Percentiles rank a stretch among this genome's conserved stretches.
phyloP scores from a whole-genome alignment of 2,113 vertebrate genomes.

The Mustela lutreola region DNA sequence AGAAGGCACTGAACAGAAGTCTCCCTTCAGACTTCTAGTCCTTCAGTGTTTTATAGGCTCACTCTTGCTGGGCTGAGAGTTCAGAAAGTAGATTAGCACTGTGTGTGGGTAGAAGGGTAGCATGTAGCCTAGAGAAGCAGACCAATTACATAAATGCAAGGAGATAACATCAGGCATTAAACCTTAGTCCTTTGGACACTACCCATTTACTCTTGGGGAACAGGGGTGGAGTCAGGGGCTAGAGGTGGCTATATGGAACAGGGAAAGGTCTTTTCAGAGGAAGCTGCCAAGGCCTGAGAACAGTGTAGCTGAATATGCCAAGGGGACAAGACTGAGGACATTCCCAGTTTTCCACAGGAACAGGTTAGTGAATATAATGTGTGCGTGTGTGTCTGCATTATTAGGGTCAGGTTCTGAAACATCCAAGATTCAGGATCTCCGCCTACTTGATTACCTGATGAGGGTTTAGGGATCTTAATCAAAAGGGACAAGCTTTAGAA shows the following conservation, averaged over 20 bases:
- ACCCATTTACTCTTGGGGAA: not conserved
- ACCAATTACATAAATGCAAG: constrained; percentile 1
- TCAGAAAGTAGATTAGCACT: constrained; percentile 24
- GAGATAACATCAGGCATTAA: not conserved
- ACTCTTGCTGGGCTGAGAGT: not conserved
- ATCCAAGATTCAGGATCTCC: not conserved
- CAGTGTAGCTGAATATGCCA: not conserved
- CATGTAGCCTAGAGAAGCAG: not conserved
- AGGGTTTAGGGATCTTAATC: not conserved
- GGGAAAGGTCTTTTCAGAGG: constrained; percentile 13
- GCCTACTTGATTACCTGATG: not conserved
- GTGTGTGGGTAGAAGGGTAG: too few relatives aligned
- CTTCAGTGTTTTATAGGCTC: not conserved
- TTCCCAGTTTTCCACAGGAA: not conserved
- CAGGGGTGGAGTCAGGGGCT: not conserved
- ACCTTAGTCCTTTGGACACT: not conserved
- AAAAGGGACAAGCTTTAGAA: not conserved
- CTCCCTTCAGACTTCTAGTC: not conserved
- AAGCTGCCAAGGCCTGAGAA: not conserved
- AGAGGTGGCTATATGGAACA: not conserved
- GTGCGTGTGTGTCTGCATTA: not conserved
- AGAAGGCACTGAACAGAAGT: not conserved
- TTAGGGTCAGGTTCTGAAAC: not conserved
- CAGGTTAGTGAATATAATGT: not conserved
- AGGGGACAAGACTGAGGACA: too few relatives aligned